Conservation (phyloP, 2,888 invertebrate species). For the Brachylomia viminalis region DNA sequence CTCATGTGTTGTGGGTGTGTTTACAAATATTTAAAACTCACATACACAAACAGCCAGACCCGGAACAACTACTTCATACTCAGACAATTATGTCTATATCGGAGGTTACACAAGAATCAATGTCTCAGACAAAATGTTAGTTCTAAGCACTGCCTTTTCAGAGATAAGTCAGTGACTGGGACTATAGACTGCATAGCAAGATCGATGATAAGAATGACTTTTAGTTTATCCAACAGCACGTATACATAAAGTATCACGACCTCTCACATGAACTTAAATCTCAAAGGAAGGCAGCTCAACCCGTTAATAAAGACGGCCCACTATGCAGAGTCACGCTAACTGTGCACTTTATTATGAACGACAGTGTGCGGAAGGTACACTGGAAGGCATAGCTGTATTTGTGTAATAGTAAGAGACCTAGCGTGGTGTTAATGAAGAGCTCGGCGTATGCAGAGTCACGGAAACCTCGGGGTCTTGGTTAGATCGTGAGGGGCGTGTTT, state of each 20-base stretch:
- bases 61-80: too few relatives aligned
- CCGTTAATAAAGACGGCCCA: constrained; percentile 27
- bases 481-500: background rate
- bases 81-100: background rate
- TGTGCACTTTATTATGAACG: constrained; percentile 43
- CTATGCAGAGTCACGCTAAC: constrained; percentile 54
- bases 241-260: constrained; percentile 3
- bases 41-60: too few relatives aligned
- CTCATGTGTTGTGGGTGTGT: too few relatives aligned
- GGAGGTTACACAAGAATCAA: background rate
- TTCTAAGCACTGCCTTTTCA: background rate
- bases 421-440: constrained; percentile 13
- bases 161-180: background rate
- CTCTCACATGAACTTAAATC: constrained; percentile 34
- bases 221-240: background rate
- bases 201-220: constrained; percentile 5
- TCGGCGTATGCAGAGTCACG: constrained; percentile 36
- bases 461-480: too few relatives aligned
- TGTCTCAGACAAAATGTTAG: background rate
- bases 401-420: constrained; percentile 10
- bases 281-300: constrained; percentile 1
- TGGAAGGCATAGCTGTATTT: constrained; percentile 32
- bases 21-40: too few relatives aligned
- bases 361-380: constrained; percentile 11
- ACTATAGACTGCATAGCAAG: background rate